Conservation (phyloP, 2,797 vertebrate genomes). For the Bradypodion pumilum region DNA sequence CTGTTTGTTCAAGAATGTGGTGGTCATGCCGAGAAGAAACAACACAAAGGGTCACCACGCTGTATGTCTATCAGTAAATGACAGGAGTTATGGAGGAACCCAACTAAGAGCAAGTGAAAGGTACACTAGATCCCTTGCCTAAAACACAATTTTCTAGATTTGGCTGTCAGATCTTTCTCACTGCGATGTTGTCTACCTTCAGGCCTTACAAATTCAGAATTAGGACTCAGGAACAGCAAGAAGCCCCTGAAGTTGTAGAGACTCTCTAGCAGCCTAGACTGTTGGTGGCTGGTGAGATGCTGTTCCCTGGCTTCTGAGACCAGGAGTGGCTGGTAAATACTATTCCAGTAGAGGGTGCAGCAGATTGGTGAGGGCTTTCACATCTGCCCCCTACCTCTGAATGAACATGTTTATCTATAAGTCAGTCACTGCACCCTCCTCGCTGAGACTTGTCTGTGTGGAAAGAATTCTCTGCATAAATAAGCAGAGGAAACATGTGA, state of each 20-base stretch:
- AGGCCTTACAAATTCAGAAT: background rate
- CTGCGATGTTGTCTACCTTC: background rate
- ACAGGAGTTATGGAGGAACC: background rate
- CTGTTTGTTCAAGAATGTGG: background rate
- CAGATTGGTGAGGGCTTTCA: background rate
- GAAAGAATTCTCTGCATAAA: too few species aligned
- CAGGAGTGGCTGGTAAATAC: background rate
- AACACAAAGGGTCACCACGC: too few species aligned
- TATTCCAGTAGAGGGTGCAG: background rate
- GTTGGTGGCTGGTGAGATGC: too few species aligned
- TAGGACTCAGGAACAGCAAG: background rate
- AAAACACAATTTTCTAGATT: too few species aligned
- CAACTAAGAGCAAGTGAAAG: background rate
- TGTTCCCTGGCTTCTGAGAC: background rate
- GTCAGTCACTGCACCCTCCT: background rate
- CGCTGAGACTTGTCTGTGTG: background rate
- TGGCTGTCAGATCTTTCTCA: background rate
- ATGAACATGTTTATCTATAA: too few species aligned
- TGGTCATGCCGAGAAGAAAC: background rate
- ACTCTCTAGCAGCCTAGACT: background rate
- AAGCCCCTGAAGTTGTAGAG: background rate
- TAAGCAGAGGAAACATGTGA: background rate
- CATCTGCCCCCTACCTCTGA: background rate
- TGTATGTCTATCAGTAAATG: background rate
- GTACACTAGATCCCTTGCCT: background rate